Base-by-base conservation (phyloP, 2,888 invertebrate species). In the Esperia sulphurella region DNA sequence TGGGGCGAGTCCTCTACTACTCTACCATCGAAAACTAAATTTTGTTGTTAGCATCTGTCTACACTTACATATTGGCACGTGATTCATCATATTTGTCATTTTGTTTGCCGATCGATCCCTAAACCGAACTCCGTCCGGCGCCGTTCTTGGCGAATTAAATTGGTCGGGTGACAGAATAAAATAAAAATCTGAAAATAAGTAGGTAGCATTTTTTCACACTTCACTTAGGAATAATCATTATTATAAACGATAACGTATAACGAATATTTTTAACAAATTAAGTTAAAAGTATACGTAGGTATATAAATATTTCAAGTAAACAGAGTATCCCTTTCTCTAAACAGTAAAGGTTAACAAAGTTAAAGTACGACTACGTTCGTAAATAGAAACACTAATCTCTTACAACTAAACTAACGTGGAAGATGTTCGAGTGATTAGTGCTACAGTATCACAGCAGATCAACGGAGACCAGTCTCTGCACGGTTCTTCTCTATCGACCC, bases 131-230 rank as follows among this genome's bases (percentile, higher is more conserved):
- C 72, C 78, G 70, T 71, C 71, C 75, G 68, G 77, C 68, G 71
- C 71, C 73, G 71, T 65, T 73, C 71, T 65, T 73, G 79, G 65
- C 69, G 78, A 71, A 83, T 75, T 79, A 81, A 78, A 82, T 83
- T 82, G 82, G 79, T 85, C 82, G 68, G 87, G 85, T 78, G 82
- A 84, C 77, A 85, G 79, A 80, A 85, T 21, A 87, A 88, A 88
- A 85, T 83, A 88, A 89, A 87, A 89, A 88, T 86, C 87, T 87
- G 85, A 88, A 87, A 88, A 85, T 87, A 88, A 87, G 79, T 86
- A 84, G 78, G 86, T 82, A 88, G 84, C 72, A 83, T 88, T 87
- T 88, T 88, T 87, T 87, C 82, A 87, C 78, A 84, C 79, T 82
- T 86, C 80, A 74, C 80, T 85, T 83, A 83, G 65, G 72, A n/a